Evolutionary conservation across 2,888 invertebrate genomes (phyloP).

Genomic region (Eupithecia dodoneata): DNA sequence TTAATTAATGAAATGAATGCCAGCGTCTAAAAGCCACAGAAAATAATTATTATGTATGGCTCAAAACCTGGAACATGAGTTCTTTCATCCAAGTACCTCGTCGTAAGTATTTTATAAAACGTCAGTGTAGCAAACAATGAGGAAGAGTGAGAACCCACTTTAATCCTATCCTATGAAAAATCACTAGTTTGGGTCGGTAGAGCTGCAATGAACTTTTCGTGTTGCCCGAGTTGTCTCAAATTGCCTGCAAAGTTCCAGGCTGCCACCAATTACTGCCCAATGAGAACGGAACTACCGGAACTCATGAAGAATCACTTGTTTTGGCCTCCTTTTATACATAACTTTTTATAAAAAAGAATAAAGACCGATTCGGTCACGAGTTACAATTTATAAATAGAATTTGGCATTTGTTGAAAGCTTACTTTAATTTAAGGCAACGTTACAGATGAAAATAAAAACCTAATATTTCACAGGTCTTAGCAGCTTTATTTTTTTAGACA

Average conservation of each 20-base stretch:
- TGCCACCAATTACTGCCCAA: constrained; percentile 7
- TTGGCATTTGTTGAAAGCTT: not conserved
- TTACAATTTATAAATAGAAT: not conserved
- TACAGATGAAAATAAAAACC: not conserved
- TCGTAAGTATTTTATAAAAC: not conserved
- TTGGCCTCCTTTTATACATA: not conserved
- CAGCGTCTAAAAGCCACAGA: too few relatives aligned
- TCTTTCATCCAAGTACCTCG: too few relatives aligned
- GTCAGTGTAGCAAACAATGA: not conserved
- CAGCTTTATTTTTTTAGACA: not conserved
- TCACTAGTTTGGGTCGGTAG: not conserved
- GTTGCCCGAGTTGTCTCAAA: constrained; percentile 18
- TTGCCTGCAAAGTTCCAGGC: constrained; percentile 4
- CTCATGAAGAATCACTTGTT: not conserved
- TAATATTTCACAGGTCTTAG: not conserved
- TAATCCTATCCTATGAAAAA: not conserved
- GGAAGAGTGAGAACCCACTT: not conserved
- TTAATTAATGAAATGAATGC: too few relatives aligned
- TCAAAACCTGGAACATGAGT: not conserved
- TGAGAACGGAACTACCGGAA: not conserved
- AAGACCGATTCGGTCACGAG: not conserved
- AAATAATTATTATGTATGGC: not conserved
- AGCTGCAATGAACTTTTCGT: constrained; percentile 7
- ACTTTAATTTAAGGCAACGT: not conserved
- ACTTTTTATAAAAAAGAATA: not conserved